phyloP scores from a whole-genome alignment of 2,888 invertebrate genomes.

The Neoascia interrupta region DNA sequence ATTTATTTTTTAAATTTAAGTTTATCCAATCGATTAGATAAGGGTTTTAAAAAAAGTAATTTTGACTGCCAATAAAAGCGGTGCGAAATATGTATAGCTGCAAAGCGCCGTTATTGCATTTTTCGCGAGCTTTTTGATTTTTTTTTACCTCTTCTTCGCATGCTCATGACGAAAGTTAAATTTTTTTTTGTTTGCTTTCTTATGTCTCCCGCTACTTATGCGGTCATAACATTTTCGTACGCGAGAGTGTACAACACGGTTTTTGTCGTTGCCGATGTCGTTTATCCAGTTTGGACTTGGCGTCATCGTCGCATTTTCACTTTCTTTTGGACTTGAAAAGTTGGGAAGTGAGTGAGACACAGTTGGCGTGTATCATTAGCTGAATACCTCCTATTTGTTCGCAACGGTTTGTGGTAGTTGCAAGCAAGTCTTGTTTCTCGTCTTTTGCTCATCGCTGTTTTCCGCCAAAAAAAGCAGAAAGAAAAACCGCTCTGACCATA shows the following conservation, averaged over 20 bases:
- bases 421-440: slow-evolving; percentile 3
- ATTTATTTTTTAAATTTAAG: no score
- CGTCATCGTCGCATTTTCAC: slow-evolving; percentile 52
- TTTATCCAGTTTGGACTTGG: slow-evolving; percentile 53
- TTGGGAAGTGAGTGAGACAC: slow-evolving; percentile 39
- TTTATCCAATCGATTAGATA: no score
- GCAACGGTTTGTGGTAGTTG: slow-evolving; percentile 34
- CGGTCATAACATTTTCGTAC: slow-evolving; percentile 55
- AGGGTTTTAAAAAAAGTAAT: no score
- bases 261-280: slow-evolving; percentile 33
- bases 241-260: slow-evolving; percentile 46
- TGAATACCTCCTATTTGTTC: no score
- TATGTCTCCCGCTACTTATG: slow-evolving; percentile 44
- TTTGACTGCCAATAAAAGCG: no score
- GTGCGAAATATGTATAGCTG: no score
- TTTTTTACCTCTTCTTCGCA: slow-evolving; percentile 1
- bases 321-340: slow-evolving; percentile 63
- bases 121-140: background rate
- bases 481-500: slow-evolving; percentile 58
- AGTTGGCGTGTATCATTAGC: no score
- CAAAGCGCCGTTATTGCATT: no score
- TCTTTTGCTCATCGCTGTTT: slow-evolving; percentile 25
- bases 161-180: slow-evolving; percentile 3
- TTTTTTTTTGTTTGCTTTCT: background rate
- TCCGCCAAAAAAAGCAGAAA: slow-evolving; percentile 28